phyloP scores from a whole-genome alignment of 2,113 vertebrate genomes.

The Leucosticte australis region DNA sequence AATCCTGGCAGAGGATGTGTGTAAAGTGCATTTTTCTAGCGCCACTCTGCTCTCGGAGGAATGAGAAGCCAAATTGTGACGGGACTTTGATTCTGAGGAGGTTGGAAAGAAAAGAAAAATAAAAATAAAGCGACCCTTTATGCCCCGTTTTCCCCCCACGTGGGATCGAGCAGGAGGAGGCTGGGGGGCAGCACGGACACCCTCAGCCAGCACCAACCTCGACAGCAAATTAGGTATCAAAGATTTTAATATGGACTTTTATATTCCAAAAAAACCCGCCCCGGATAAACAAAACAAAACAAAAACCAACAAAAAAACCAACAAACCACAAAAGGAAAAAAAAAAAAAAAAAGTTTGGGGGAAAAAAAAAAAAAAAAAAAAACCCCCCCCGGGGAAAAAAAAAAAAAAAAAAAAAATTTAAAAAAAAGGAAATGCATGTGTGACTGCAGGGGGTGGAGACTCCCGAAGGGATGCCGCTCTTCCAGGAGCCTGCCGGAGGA shows the following conservation, averaged over 20 bases:
- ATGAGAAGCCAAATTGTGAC: slow-evolving; percentile 58
- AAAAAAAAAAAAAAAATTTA: background rate
- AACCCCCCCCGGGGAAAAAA: background rate
- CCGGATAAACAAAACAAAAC: background rate
- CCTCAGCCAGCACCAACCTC: background rate
- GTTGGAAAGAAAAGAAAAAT: background rate
- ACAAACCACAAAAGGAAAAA: background rate
- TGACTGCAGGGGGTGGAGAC: background rate
- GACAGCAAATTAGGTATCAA: background rate
- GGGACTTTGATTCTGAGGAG: slow-evolving; percentile 60
- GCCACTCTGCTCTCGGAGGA: slow-evolving; percentile 45
- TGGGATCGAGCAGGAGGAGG: slow-evolving; percentile 47
- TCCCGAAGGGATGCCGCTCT: background rate
- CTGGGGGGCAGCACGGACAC: background rate
- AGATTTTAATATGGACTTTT: slow-evolving; percentile 33
- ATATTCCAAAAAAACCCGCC: background rate
- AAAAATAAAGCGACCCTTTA: background rate
- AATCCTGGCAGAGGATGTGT: background rate
- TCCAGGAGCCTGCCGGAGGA: background rate
- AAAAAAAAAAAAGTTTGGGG: background rate
- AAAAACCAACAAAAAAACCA: background rate
- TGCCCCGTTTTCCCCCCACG: background rate
- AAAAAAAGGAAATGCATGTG: background rate
- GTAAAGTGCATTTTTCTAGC: slow-evolving; percentile 47
- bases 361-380: background rate